Evolutionary conservation across 2,888 invertebrate genomes (phyloP), one percentile per base, ranked within the genome.

Genomic region (Unio delphinus): DNA sequence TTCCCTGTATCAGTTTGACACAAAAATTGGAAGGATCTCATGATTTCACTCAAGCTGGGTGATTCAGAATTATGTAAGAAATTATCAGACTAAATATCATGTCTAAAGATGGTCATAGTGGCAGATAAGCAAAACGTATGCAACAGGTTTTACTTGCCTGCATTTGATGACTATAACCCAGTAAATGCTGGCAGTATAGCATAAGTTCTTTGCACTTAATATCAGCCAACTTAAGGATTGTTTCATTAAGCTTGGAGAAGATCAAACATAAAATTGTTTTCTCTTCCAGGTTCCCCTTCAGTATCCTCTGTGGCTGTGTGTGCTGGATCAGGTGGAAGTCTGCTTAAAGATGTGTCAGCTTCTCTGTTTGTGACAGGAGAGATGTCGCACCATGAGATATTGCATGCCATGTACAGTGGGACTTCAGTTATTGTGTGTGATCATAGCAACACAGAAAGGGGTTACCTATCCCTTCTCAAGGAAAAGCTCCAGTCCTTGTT

Each of bases 321-420:
- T 89, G 97, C 96, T 54, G 98, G 98, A 0, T 95, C 97, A 0
- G 98, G 98, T 0, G 91, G 92, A 8, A 94, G 95, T 0, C 92
- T 98, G 3, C 90, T 98, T 28, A 93, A 93, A 76, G 93, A 93
- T 20, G 91, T 93, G 0, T 71, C 89, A 26, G 95, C 95, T 4
- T 96, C 97, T 90, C 91, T 98, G 20, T 95, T 94, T 84, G 89
- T 98, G 56, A 97, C 97, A 23, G 92, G 92, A 26, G 98, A 98
- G 92, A 97, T 98, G 97, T 93, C 95, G 1, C 98, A 98, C 90
- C 98, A 98, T 87, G 97, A 98, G 79, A 91, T 97, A 1, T 92
- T 98, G 56, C 96, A 98, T 85, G 96, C 95, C 0, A 92, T 94
- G 34, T 95, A 96, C 83, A 93, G 92, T 68, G 94, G 95, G 54